Evolutionary conservation across 2,797 vertebrate genomes (phyloP), one percentile per base, ranked within the genome.

Genomic region (Pelodytes ibericus): DNA sequence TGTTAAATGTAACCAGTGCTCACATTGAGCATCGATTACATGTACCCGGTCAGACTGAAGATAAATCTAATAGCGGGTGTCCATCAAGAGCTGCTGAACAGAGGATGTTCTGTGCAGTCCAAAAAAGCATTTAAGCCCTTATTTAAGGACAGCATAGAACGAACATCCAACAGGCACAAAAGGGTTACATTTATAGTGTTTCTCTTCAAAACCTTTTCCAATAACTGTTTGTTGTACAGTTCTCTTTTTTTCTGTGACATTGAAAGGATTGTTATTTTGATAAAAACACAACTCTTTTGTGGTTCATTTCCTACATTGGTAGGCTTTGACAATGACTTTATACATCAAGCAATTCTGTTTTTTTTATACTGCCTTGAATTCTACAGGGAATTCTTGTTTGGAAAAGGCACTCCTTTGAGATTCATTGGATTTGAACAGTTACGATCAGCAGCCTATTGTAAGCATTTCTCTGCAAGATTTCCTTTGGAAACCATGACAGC

Each of bases 321-420:
- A 80, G 88, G 83, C 82, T 87, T 86, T 91, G 91, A 91, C 89
- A 90, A 83, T 53, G 81, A 89, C 87, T 91, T 89, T 88, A 89
- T 90, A 92, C 88, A 89, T 92, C 88, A 90, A 84, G 86, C 88
- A 86, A 84, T 89, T 87, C 80, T 51, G 80, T 86, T 83, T 82
- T 81, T 88, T 82, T 84, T 69, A 81, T 81, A 86, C 83, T 88
- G 75, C 87, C 84, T 88, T 86, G 77, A 86, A 85, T 81, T 88
- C 89, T 85, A 80, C 82, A 71, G 89, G 89, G 90, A 91, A 91
- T 90, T 85, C 85, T 89, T 87, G 84, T 87, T 82, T 88, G 87
- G 90, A 91, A 90, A 85, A 86, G 63, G 74, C 79, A 84, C 84
- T 80, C 90, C 90, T 88, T 83, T 86, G 90, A 90, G 91, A 92